A percentile compares a stretch with the other conserved stretches of the same genome.
phyloP scores from a whole-genome alignment of 2,113 vertebrate species.

The Cynocephalus volans region DNA sequence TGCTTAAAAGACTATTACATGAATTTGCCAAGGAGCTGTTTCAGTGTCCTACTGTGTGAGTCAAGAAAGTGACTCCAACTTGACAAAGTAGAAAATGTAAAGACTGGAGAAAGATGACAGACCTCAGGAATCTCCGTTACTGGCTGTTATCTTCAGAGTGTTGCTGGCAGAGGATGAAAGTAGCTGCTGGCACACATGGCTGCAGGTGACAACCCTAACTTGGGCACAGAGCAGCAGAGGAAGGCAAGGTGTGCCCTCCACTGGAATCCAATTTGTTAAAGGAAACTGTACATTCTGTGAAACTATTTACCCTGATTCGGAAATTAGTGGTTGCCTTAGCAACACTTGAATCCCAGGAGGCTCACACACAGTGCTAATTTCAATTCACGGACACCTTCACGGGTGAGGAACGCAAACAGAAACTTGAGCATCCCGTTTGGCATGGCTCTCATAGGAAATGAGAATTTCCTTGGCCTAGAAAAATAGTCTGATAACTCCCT shows the following conservation, averaged over 20 bases:
- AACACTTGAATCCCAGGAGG: constrained; percentile 83
- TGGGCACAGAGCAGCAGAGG: constrained; percentile 79
- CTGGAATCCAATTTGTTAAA: constrained; percentile 85
- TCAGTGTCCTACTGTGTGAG: constrained; percentile 79
- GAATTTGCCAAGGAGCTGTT: constrained; percentile 74
- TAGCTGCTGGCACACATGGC: constrained; percentile 76
- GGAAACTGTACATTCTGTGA: constrained; percentile 86
- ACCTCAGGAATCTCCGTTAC: constrained; percentile 80
- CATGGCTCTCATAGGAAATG: constrained; percentile 51
- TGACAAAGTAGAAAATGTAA: constrained; percentile 86
- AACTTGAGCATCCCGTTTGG: constrained; percentile 69
- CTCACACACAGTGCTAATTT: constrained; percentile 73
- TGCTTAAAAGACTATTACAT: constrained; percentile 55
- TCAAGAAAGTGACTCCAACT: constrained; percentile 85
- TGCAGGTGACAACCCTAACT: constrained; percentile 57
- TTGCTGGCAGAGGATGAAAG: constrained; percentile 82
- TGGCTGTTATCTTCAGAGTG: constrained; percentile 84
- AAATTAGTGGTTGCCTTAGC: constrained; percentile 90
- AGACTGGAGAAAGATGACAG: constrained; percentile 80
- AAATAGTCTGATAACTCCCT: neutral
- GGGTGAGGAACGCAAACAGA: constrained; percentile 68
- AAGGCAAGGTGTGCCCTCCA: constrained; percentile 82
- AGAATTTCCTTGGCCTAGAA: constrained; percentile 9
- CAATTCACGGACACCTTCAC: constrained; percentile 83
- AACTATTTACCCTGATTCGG: constrained; percentile 87